A percentile compares a stretch with the other conserved stretches of the same genome.
phyloP scores from a whole-genome alignment of 2,888 invertebrate species.

The Xanthorhoe spadicearia region DNA sequence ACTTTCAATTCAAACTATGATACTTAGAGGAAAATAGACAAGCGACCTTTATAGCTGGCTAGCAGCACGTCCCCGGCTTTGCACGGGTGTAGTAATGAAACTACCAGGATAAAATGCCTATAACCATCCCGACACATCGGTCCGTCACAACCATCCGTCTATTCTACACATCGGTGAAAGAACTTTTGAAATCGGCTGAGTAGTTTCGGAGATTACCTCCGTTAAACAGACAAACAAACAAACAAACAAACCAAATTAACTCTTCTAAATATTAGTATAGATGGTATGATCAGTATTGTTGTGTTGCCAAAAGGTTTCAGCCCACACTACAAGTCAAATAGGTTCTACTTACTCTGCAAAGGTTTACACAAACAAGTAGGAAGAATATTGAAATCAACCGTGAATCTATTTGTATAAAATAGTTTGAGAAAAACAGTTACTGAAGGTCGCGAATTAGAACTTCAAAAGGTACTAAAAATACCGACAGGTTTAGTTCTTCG shows the following conservation, averaged over 20 bases:
- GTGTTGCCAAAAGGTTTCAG: background rate
- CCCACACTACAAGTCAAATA: background rate
- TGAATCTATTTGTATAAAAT: background rate
- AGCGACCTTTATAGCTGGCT: background rate
- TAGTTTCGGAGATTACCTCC: no score
- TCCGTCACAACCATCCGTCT: no score
- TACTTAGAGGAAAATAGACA: background rate
- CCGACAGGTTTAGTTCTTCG: background rate
- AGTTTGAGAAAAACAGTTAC: background rate
- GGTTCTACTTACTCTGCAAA: background rate
- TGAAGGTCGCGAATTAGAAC: background rate
- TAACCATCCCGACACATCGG: no score
- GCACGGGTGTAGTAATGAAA: no score
- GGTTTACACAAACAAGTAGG: background rate
- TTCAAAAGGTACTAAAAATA: background rate
- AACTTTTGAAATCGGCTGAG: no score
- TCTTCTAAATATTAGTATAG: no score
- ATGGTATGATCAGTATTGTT: background rate
- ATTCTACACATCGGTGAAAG: no score
- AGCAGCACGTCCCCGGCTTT: no score
- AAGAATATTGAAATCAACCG: no score
- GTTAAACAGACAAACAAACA: no score
- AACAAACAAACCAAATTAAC: no score
- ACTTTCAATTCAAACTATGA: slow-evolving; percentile 2
- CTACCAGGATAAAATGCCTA: no score